Evolutionary conservation across 2,888 invertebrate species (phyloP).

Genomic region (Epirrhoe alternata): DNA sequence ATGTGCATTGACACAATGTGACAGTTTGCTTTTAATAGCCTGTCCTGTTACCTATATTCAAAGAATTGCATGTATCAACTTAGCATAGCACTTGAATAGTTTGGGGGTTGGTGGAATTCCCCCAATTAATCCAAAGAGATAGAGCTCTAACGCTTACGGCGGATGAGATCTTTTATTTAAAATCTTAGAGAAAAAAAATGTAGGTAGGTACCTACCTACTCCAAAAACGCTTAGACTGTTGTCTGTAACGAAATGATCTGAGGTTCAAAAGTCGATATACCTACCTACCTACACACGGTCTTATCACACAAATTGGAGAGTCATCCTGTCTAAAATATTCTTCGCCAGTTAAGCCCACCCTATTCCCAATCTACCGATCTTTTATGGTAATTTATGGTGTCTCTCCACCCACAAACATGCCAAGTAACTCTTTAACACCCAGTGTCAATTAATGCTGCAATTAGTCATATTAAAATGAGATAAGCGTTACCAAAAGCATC

Average conservation of each 20-base stretch:
- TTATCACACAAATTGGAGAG: not conserved
- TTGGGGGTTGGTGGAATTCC: too few relatives aligned
- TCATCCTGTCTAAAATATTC: constrained; percentile 5
- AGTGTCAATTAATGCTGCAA: constrained; percentile 68
- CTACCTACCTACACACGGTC: too few relatives aligned
- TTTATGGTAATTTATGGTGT: constrained; percentile 36
- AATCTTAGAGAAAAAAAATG: too few relatives aligned
- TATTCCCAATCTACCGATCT: constrained; percentile 35
- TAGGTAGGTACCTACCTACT: not conserved
- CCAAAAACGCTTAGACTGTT: too few relatives aligned
- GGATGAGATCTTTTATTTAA: too few relatives aligned
- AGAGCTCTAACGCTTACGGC: too few relatives aligned
- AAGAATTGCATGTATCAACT: not conserved
- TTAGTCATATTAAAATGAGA: constrained; percentile 79
- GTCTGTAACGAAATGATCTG: too few relatives aligned
- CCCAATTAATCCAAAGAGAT: too few relatives aligned
- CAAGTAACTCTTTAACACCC: constrained; percentile 44
- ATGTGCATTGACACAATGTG: constrained; percentile 55
- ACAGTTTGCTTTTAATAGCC: constrained; percentile 54
- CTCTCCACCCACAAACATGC: constrained; percentile 32
- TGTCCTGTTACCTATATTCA: constrained; percentile 29
- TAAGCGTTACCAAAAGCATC: constrained; percentile 64
- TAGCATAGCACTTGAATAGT: too few relatives aligned
- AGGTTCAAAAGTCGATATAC: too few relatives aligned
- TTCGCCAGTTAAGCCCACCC: constrained; percentile 29